Evolutionary conservation across 2,113 vertebrate genomes (phyloP), one percentile per base, ranked within the genome.

Genomic region (Egretta garzetta): DNA sequence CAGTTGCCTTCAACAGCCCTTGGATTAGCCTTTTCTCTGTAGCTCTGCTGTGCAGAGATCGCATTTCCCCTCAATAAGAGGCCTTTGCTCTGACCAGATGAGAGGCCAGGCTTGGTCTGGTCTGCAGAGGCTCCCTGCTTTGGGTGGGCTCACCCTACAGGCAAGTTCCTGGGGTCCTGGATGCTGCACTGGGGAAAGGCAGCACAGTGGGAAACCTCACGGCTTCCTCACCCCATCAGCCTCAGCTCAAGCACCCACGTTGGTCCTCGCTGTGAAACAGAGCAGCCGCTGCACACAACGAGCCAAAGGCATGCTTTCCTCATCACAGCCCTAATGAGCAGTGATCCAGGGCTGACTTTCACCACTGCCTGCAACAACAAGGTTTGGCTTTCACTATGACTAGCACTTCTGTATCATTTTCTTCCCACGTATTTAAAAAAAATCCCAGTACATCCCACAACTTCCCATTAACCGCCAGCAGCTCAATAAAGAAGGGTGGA

Each of bases 221-320:
- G 1, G 82, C 64, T 47, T 24, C 49, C 63, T n/a, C 8, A 0
- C 2, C 13, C 22, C 50, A 20, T 14, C 41, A 80, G 80, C 66
- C 64, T 64, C 59, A 0, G 5, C 0, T 33, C 9, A 2, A 20
- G 19, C n/a, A n/a, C 32, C 32, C 0, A 0, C 3, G 3, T 7
- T 20, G 30, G 19, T 32, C 55, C 47, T 45, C 1, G 0, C 50
- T 14, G 26, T 15, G 66, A 12, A n/a, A 19, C 43, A 28, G 35
- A 58, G 43, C 3, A 1, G 37, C 32, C 17, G 5, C 50, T 10
- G 43, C 43, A 43, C 10, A 2, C 4, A 2, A n/a, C 2, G 2
- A 59, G 85, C 33, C 49, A 23, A 53, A 43, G 52, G 30, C 0
- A 0, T 12, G 45, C 52, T 18, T 24, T n/a, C 52, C 52, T 66